A percentile compares a stretch with the other conserved stretches of the same genome.
Conservation (phyloP, 2,113 vertebrate genomes). For the Alethe castanea region DNA sequence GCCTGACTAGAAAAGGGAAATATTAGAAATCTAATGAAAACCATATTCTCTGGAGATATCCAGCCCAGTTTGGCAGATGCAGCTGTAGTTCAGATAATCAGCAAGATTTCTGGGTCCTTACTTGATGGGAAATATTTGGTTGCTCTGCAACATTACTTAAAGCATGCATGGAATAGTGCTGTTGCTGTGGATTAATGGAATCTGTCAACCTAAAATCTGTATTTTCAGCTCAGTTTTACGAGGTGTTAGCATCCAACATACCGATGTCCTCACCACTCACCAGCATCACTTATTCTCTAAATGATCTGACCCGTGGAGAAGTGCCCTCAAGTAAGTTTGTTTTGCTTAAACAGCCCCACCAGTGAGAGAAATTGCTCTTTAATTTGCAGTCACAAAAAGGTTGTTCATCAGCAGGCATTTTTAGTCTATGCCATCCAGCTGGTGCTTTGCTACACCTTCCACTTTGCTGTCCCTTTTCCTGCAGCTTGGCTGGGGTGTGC, state of each 20-base stretch:
- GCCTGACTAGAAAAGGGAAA: neutral
- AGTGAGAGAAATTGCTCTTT: neutral
- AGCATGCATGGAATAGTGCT: neutral
- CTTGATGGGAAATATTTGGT: neutral
- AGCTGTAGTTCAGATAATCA: neutral
- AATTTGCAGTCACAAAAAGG: neutral
- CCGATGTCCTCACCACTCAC: neutral
- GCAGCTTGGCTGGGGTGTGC: neutral
- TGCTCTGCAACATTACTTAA: neutral
- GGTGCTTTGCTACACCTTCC: neutral
- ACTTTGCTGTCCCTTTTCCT: neutral
- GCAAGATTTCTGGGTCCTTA: neutral
- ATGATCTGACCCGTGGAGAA: neutral
- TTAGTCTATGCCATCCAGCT: neutral
- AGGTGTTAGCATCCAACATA: neutral
- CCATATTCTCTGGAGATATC: neutral
- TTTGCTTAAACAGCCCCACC: neutral
- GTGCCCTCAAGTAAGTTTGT: neutral
- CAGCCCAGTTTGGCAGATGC: neutral
- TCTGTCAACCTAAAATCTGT: neutral
- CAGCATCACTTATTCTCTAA: neutral
- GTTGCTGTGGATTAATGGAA: neutral
- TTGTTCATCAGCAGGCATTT: neutral
- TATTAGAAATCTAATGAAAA: neutral
- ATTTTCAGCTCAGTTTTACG: neutral